Base-by-base conservation (phyloP, 1,140 invertebrate species). In the Leptinotarsa undecemlineata region DNA sequence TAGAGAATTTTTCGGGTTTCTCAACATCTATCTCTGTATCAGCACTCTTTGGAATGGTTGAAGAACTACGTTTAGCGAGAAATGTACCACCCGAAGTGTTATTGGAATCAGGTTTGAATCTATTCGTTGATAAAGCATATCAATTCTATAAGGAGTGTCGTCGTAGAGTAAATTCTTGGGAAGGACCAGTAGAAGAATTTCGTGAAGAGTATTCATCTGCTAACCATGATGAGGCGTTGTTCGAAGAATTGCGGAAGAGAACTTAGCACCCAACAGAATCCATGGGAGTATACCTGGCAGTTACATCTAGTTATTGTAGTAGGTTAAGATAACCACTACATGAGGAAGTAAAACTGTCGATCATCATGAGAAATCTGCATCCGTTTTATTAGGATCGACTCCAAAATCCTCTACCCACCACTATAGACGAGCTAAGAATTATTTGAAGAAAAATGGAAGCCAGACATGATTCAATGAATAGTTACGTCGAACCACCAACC, bases 201-300 rank as follows among this genome's bases (percentile, higher is more conserved):
- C 23, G 66, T 15, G 14, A 19, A 17, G 23, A 68, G 3, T 47
- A 42, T 26, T 0, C 3, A 1, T 47, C 33, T 14, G n/a, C 42
- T 3, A 76, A 83, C 62, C 81, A 80, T 60, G 77, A 82, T 64
- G 81, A 82, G 20, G 57, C 80, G 14, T 62, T 83, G 6, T 21
- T 79, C 3, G 51, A 79, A 14, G 80, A 83, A 78, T 81, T 82
- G 48, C 64, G 77, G 11, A 80, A 72, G 19, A 62, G 0, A 6
- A 68, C 66, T 6, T 42, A 68, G 42, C 19, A 19, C 33, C 14
- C 8, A 6, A 6, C 17, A n/a, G 79, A 81, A 67, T 78, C 77
- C 71, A 83, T 84, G 0, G 77, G 72, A 6, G 76, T 82, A 67
- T 84, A 80, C 77, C 26, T 83, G 13, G 74, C 82, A 1, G 74